Evolutionary conservation across 1,140 invertebrate species (phyloP).

Genomic region (Yoshiicerus persimilis): DNA sequence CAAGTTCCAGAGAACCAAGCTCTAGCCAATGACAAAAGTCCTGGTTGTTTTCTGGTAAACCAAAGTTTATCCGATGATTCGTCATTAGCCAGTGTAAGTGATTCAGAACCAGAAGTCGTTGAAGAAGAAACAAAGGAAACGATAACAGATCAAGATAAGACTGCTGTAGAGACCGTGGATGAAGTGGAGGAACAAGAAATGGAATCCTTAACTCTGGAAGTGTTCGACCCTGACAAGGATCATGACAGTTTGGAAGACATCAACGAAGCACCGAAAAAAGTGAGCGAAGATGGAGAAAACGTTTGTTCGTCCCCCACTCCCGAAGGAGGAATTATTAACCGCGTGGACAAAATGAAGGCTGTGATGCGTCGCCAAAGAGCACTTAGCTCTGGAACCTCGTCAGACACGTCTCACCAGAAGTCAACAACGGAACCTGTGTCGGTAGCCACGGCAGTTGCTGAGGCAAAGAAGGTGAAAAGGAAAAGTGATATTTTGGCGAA

Average conservation of each 20-base stretch:
- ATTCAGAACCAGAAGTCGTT: conserved; percentile 36
- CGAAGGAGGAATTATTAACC: background rate
- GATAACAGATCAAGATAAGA: background rate
- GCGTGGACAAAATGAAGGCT: conserved; percentile 24
- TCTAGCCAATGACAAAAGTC: background rate
- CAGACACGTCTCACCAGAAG: background rate
- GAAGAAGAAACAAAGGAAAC: background rate
- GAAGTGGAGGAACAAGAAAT: background rate
- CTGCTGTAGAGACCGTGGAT: background rate
- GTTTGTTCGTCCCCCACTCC: background rate
- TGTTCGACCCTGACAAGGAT: conserved; percentile 49
- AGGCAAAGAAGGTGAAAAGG: conserved; percentile 40
- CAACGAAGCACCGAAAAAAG: background rate
- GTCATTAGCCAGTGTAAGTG: conserved; percentile 28
- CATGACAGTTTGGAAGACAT: conserved; percentile 34
- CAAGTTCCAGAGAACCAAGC: conserved; percentile 71
- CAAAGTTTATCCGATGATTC: conserved; percentile 38
- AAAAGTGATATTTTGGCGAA: conserved; percentile 51
- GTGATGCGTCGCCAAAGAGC: conserved; percentile 33
- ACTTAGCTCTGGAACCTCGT: conserved; percentile 34
- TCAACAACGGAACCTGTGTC: background rate
- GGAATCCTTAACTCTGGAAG: conserved; percentile 9
- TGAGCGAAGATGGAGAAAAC: background rate
- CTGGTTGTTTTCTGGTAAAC: background rate
- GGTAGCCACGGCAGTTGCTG: background rate